phyloP scores from a whole-genome alignment of 2,113 vertebrate species.

The Epinephelus lanceolatus region DNA sequence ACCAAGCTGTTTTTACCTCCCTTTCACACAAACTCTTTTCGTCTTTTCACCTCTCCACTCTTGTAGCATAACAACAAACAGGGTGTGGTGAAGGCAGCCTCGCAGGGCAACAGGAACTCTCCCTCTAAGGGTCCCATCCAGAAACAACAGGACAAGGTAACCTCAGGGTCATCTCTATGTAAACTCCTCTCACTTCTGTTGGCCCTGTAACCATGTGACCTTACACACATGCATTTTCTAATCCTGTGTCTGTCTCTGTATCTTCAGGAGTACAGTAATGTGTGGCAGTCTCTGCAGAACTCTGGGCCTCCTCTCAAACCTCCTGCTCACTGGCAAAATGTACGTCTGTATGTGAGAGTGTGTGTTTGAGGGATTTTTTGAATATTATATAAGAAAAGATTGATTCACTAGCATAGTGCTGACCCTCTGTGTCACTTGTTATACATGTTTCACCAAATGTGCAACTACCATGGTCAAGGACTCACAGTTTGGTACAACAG shows the following conservation, averaged over 20 bases:
- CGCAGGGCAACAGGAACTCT: conserved; percentile 85
- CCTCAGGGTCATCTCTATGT: too few species aligned
- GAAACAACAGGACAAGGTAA: conserved; percentile 84
- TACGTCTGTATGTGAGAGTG: conserved; percentile 72
- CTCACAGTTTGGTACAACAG: too few species aligned
- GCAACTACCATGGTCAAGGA: background rate
- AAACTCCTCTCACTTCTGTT: background rate
- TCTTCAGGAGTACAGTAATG: conserved; percentile 87
- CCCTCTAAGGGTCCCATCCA: conserved; percentile 84
- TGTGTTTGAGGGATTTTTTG: background rate
- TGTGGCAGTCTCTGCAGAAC: conserved; percentile 93
- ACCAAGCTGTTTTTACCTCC: rapidly evolving
- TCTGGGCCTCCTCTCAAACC: conserved; percentile 85
- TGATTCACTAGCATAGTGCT: too few species aligned
- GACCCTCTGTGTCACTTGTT: too few species aligned
- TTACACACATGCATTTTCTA: background rate
- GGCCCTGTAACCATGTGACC: background rate
- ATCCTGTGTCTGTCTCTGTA: background rate
- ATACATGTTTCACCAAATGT: background rate
- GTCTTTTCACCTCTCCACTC: background rate
- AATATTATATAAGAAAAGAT: background rate
- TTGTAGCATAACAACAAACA: conserved; percentile 87
- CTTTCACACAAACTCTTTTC: background rate
- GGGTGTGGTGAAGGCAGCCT: conserved; percentile 80
- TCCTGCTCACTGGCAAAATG: conserved; percentile 87